A percentile compares a stretch with the other conserved stretches of the same genome.
Conservation (phyloP, 2,888 invertebrate genomes). For the Omphaloscelis lunosa region DNA sequence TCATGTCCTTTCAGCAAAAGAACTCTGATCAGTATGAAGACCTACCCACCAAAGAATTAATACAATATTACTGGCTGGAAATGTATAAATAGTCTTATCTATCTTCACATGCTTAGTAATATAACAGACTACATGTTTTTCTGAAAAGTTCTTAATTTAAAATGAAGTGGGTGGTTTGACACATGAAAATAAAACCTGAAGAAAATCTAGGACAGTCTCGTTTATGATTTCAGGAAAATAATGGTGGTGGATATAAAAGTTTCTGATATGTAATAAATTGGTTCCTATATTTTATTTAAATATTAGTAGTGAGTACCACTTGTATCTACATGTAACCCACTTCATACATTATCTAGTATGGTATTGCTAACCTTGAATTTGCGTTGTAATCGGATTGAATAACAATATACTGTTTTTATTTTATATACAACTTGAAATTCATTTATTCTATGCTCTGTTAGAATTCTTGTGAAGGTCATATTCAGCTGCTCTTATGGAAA, state of each 20-base stretch:
- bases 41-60: too few relatives aligned
- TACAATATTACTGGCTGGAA: neutral
- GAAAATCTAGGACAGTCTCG: neutral
- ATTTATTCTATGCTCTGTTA: slow-evolving; percentile 57
- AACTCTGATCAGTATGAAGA: neutral
- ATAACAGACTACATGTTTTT: neutral
- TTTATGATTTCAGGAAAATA: slow-evolving; percentile 24
- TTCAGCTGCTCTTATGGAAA: slow-evolving; percentile 43
- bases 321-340: slow-evolving; percentile 36
- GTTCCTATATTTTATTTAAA: slow-evolving; percentile 30
- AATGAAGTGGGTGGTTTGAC: neutral
- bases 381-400: slow-evolving; percentile 60
- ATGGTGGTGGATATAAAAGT: neutral
- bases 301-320: neutral
- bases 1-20: neutral
- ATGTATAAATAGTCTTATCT: neutral
- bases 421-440: slow-evolving; percentile 57
- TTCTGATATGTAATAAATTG: slow-evolving; percentile 26
- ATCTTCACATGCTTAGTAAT: neutral
- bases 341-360: slow-evolving; percentile 58
- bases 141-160: slow-evolving; percentile 17
- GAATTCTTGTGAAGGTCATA: slow-evolving; percentile 56
- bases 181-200: slow-evolving; percentile 4
- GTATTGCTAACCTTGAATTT: slow-evolving; percentile 60
- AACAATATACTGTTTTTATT: slow-evolving; percentile 60